Base-by-base conservation (phyloP, 2,113 vertebrate genomes). In the Cottus gobio region DNA sequence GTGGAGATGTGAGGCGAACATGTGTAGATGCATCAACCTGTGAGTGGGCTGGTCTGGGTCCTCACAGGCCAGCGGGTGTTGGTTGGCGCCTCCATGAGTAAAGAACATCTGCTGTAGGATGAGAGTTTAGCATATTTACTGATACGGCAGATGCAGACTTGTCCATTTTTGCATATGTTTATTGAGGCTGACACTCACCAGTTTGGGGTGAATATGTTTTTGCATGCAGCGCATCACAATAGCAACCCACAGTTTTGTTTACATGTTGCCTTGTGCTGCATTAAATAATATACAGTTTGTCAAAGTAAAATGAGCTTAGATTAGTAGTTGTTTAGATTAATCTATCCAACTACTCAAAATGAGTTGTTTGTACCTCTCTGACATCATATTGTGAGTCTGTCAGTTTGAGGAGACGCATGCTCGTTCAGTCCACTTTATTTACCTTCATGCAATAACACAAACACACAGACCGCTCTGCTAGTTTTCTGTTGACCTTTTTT, bases 401-500 rank as follows among this genome's bases (percentile, higher is more conserved):
- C 26, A 66, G 63, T 76, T 26, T 36, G 5, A 37, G 42, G n/a
- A 39, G 24, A 37, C 30, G 13, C 36, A 2, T 16, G 7, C 3
- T 2, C 34, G 20, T 50, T 65, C 13, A 1, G 7, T 58, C 24
- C 28, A 11, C n/a, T 4, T 44, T 57, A 3, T 31, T 18, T 52
- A 15, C 15, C 9, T 34, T 34, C 24, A 22, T 26, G 18, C 42
- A 57, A 67, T 37, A 1, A n/a, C 0, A 0, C 11, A 44, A 52
- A 71, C n/a, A 31, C 0, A 30, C 36, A 34, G 34, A 31, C 31
- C 31, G 31, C 31, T 31, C 31, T 30, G 52, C 11, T 0, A 0
- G 5, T 7, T 20, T 0, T 0, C 11, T 26, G 9, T 7, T 52
- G 34, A 34, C 34, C 5, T 13, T 34, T 12, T 37, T 9, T 36